Conservation (phyloP, 2,113 vertebrate genomes). For the Cinclus mexicanus region DNA sequence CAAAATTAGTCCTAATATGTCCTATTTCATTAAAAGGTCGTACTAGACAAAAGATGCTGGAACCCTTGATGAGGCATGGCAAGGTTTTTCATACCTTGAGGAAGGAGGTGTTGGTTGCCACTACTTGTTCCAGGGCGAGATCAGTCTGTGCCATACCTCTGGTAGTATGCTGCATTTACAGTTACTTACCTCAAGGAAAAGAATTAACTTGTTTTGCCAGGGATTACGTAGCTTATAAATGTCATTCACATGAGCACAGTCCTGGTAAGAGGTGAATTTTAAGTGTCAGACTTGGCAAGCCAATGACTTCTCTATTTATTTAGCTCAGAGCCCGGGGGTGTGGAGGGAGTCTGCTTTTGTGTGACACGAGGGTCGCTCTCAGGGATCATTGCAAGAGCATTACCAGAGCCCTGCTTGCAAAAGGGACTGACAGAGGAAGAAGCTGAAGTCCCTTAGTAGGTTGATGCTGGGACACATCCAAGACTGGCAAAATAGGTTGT, state of each 20-base stretch:
- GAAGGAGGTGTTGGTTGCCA: background rate
- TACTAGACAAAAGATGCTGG: background rate
- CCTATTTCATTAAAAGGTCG: background rate
- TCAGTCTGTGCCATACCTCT: background rate
- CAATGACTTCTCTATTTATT: background rate
- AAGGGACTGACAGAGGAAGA: background rate
- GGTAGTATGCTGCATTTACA: background rate
- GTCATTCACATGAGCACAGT: background rate
- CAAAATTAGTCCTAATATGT: background rate
- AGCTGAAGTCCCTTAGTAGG: background rate
- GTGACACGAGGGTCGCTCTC: background rate
- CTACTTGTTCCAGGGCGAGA: background rate
- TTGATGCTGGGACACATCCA: background rate
- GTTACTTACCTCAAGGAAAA: slow-evolving; percentile 29
- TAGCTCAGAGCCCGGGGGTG: background rate
- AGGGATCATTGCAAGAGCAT: background rate
- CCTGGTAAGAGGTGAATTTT: background rate
- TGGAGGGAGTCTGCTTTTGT: background rate
- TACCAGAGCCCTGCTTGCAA: background rate
- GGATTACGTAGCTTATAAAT: slow-evolving; percentile 1
- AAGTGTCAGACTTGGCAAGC: background rate
- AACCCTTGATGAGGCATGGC: background rate
- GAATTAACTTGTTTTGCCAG: slow-evolving; percentile 11
- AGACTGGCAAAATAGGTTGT: background rate
- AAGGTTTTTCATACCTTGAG: background rate